Evolutionary conservation across 2,888 invertebrate genomes (phyloP), one percentile per base, ranked within the genome.

Genomic region (Noctua janthe): DNA sequence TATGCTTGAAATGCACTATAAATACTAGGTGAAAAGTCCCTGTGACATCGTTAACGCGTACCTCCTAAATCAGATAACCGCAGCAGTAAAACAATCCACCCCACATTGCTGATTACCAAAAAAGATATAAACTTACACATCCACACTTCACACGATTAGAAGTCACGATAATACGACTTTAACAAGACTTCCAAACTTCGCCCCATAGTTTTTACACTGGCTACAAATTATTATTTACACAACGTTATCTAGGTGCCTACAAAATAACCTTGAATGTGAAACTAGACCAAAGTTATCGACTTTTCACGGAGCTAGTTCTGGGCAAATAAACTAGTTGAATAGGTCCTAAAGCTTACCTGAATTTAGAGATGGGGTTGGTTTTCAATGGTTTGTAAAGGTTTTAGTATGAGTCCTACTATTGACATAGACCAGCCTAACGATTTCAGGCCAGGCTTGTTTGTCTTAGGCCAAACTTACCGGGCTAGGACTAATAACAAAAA

Each of bases 41-140:
- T 15, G 49, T n/a, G 64, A 66, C 56, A 71, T 64, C 62, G 54
- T 70, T 17, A 49, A 83, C 29, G 39, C 15, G 54, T 70, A 76
- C 43, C 69, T 62, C 49, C 11, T 66, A 7, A 71, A 82, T 71
- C 79, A 59, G 73, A 62, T 82, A 83, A 54, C 35, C 15, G 39
- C 23, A 35, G 15, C 17, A n/a, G 15, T 69, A 64, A 74, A 85
- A 82, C 76, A 71, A 85, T n/a, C 11, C 43, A 15, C 15, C 35
- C 17, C 23, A 64, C 35, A 69, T 20, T 39, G 54, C 81, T 76
- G 86, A 85, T 86, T n/a, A 71, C 78, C 10, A 64, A 39, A n/a
- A 71, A n/a, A 77, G 71, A 85, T 83, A 85, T 62, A 64, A 85
- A 78, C 59, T 78, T 39, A 86, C 86, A 78, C 39, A 79, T 79